Percentiles rank a stretch among this genome's conserved stretches.
These are phyloP conservation scores for rabbit (Oryctolagus cuniculus) DNA, from an alignment of 2,113 vertebrate genomes.

Conservation along the genomic window DNA sequence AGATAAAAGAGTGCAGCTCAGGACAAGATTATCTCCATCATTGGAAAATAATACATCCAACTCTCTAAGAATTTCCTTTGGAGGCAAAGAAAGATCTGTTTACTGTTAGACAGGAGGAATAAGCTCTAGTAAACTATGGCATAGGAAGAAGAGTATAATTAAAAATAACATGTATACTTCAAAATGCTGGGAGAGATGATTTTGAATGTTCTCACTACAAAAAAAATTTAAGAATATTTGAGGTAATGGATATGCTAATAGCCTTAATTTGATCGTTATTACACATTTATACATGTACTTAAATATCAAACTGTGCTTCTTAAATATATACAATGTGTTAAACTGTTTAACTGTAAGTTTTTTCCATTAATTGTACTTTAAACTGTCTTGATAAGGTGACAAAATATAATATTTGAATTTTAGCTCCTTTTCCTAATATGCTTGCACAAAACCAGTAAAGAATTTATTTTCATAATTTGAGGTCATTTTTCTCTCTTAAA, in stretches of 20 bases:
- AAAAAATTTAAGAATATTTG: not conserved
- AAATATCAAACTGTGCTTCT: not conserved
- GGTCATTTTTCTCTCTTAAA: not conserved
- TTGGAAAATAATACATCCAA: constrained; percentile 24
- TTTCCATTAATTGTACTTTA: not conserved
- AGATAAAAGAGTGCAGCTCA: not conserved
- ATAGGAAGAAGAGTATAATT: not conserved
- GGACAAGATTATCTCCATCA: not conserved
- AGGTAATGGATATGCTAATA: not conserved
- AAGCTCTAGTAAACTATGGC: not conserved
- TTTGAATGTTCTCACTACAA: not conserved
- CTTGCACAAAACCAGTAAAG: constrained; percentile 23
- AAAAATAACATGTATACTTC: not conserved
- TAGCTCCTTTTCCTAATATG: constrained; percentile 24
- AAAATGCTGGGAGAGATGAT: not conserved
- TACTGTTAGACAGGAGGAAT: not conserved
- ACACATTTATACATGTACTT: not conserved
- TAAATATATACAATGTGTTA: not conserved
- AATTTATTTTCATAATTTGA: constrained; percentile 19
- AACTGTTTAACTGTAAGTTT: not conserved
- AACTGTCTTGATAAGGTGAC: constrained; percentile 13
- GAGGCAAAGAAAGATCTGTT: not conserved
- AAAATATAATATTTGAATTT: not conserved
- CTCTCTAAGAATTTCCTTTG: not conserved
- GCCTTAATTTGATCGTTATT: not conserved